Base-by-base conservation (phyloP, 2,113 vertebrate species). In the Anoplopoma fimbria region DNA sequence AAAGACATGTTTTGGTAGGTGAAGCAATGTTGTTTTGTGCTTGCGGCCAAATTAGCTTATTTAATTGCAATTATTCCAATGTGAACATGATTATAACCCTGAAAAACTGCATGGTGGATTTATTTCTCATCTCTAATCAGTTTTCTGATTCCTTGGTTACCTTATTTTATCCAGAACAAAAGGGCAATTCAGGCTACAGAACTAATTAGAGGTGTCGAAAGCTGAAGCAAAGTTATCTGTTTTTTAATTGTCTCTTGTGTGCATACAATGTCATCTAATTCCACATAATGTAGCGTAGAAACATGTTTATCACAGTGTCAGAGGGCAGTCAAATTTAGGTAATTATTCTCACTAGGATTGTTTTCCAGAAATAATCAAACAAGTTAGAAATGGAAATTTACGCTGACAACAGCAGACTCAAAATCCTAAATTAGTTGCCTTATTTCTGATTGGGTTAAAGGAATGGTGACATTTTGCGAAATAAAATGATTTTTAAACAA, bases 171-270 rank as follows among this genome's bases (percentile, higher is more conserved):
- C 17, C 58, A 69, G 76, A 70, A 87, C 64, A 79, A 79, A 72
- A 69, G 80, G 69, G 79, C 60, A 89, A 69, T 73, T 79, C 60
- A 77, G 78, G 79, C 79, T 40, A 69, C 72, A 79, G 70, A 88
- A 85, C 73, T 91, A 91, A 93, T 93, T 91, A 88, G 51, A 88
- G 69, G 34, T 36, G 40, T 64, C 1, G 31, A 29, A 75, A 34
- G 55, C 33, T 77, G 68, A 21, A 31, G 63, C 36, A 69, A 84
- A 71, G 45, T 72, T 71, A 9, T 81, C 4, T 53, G 75, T 42
- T 71, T n/a, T 85, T 78, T 60, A 75, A 74, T 86, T 74, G 61
- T 77, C 51, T 78, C n/a, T 71, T 47, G n/a, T 6, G 17, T 79
- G 72, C 60, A 27, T 58, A 33, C 58, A 74, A 69, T 69, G 42